phyloP scores from a whole-genome alignment of 2,888 invertebrate species.

The Helicoverpa assulta region DNA sequence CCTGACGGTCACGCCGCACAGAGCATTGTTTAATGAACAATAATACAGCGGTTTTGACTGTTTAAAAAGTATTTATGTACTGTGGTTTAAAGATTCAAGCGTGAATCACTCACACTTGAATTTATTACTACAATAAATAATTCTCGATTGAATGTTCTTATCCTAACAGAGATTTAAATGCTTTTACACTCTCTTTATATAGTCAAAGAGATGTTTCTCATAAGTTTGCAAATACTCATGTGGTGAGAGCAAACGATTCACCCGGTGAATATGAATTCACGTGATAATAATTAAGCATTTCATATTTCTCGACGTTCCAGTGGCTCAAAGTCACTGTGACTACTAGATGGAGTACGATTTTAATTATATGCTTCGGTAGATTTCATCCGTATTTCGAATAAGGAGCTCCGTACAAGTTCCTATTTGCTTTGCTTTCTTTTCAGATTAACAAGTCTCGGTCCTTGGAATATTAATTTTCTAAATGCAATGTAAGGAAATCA shows the following conservation, averaged over 20 bases:
- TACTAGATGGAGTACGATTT: conserved; percentile 23
- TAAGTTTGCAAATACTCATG: not conserved
- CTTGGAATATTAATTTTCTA: not conserved
- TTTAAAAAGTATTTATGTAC: not conserved
- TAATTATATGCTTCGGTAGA: conserved; percentile 41
- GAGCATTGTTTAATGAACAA: conserved; percentile 75
- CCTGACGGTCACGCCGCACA: conserved; percentile 80
- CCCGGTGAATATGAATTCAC: conserved; percentile 22
- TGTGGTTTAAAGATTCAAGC: not conserved
- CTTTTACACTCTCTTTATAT: not conserved
- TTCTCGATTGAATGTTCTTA: too few species aligned
- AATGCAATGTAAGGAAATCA: conserved; percentile 17
- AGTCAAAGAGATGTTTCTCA: not conserved
- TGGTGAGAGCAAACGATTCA: conserved; percentile 20
- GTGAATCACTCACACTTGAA: too few species aligned
- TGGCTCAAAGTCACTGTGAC: conserved; percentile 13
- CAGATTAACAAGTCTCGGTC: not conserved
- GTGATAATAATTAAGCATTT: conserved; percentile 27
- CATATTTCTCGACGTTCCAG: conserved; percentile 21
- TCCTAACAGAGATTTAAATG: not conserved
- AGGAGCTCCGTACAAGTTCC: not conserved
- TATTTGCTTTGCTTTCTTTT: conserved; percentile 1
- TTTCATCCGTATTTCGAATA: conserved; percentile 20
- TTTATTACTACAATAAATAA: too few species aligned
- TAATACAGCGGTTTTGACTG: conserved; percentile 28